Conservation (phyloP, 2,113 vertebrate species). For the Saimiri boliviensis region DNA sequence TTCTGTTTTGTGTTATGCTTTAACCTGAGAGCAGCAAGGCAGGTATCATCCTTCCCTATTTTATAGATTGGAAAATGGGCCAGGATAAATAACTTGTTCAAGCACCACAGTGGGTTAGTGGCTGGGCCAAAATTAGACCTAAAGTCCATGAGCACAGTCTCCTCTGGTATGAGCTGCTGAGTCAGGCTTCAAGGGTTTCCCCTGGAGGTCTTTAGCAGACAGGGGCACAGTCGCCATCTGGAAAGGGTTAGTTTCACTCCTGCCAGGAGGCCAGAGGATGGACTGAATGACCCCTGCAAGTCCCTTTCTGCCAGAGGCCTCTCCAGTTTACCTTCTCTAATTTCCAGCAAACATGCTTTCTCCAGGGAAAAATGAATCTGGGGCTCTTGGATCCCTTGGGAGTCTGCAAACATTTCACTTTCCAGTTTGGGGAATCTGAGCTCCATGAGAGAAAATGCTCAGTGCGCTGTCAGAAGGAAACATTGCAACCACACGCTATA, state of each 20-base stretch:
- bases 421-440: conserved; percentile 65
- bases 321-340: conserved; percentile 73
- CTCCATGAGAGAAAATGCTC: conserved; percentile 51
- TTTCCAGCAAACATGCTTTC: conserved; percentile 72
- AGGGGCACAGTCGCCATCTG: conserved; percentile 55
- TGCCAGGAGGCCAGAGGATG: conserved; percentile 62
- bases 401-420: conserved; percentile 63
- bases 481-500: not conserved
- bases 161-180: not conserved
- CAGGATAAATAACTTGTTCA: not conserved
- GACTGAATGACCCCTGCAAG: conserved; percentile 69
- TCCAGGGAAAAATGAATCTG: conserved; percentile 72
- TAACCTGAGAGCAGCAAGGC: not conserved
- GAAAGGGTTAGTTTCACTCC: conserved; percentile 66
- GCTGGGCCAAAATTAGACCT: not conserved
- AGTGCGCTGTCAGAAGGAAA: not conserved
- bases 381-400: conserved; percentile 57
- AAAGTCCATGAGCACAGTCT: not conserved
- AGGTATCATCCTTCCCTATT: not conserved
- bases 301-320: conserved; percentile 60
- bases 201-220: not conserved
- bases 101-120: not conserved
- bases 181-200: not conserved
- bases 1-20: not conserved
- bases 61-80: not conserved